A percentile compares a stretch with the other conserved stretches of the same genome.
Conservation (phyloP, 2,797 vertebrate species). For the Kryptolebias ocellatus region DNA sequence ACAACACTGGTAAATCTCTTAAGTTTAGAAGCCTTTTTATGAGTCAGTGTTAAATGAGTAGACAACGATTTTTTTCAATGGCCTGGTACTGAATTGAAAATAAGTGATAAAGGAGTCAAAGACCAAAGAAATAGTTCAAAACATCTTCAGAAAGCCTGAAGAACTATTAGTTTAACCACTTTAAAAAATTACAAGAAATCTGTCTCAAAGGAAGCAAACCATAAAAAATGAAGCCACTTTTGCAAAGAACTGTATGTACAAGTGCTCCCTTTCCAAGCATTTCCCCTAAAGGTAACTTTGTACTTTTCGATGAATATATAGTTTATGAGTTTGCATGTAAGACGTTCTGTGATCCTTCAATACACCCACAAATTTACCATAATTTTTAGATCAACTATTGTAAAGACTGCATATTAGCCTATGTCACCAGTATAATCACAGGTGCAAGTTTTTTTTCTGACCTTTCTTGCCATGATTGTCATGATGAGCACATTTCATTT, state of each 20-base stretch:
- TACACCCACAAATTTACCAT: not conserved
- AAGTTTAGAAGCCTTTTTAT: no score
- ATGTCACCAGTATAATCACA: conserved; percentile 3
- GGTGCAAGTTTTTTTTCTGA: not conserved
- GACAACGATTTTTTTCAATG: no score
- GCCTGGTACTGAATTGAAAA: not conserved
- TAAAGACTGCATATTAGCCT: not conserved
- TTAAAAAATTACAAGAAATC: no score
- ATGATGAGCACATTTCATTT: not conserved
- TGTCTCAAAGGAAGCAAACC: not conserved
- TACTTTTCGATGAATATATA: conserved; percentile 1
- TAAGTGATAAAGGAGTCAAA: not conserved
- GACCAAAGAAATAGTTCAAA: no score
- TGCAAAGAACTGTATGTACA: not conserved
- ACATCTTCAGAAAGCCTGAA: not conserved
- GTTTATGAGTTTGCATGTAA: conserved; percentile 21
- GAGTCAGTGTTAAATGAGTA: no score
- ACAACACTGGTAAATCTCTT: no score
- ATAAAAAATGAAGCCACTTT: not conserved
- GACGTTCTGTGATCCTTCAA: conserved; percentile 4
- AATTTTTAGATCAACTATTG: not conserved
- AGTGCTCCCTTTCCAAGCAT: conserved; percentile 13
- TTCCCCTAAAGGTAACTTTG: conserved; percentile 17
- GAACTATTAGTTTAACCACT: not conserved
- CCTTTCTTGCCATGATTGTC: not conserved